Base-by-base conservation (phyloP, 2,113 vertebrate species). In the Myotis yumanensis region DNA sequence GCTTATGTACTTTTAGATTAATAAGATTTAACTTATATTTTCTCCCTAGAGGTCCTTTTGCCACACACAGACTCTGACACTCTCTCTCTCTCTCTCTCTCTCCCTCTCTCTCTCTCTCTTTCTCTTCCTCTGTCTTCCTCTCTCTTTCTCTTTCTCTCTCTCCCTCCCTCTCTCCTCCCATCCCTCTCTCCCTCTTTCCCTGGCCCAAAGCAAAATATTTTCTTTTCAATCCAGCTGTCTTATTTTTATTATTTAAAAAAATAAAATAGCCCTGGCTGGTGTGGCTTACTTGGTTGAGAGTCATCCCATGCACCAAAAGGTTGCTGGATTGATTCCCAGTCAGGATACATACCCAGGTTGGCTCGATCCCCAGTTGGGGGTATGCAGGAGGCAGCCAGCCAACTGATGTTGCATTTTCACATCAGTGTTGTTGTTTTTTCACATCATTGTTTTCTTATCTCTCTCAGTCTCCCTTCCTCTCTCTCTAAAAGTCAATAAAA, bases 191-290 rank as follows among this genome's bases (percentile, higher is more conserved):
- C 20, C 54, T 11, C 8, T 25, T 59, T 8, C 22, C 9, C 48
- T 69, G 57, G 15, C 15, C 20, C 28, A 93, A 89, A 35, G 28
- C 28, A 92, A 37, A 88, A 71, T 75, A 14, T 71, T 20, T 91
- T 77, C 80, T 59, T 93, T 93, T 54, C 2, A 76, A 23, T 76
- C 37, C 25, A 89, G 4, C 10, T 77, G 3, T 69, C 43, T 91
- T 93, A 85, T 84, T 90, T 83, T 89, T 48, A 32, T 59, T 66
- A 77, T 76, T 80, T 28, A 14, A 62, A 84, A 84, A 84, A 83
- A 43, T 59, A 83, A 66, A 66, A 66, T n/a, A 16, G 14, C 64
- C 64, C 64, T 32, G 64, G 64, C 30, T 32, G 30, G 64, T 32
- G 64, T 66, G 64, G 64, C 30, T 32, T 30, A 66, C 30, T 66